Evolutionary conservation across 2,797 vertebrate genomes (phyloP).

Genomic region (Telmatherina bonti): DNA sequence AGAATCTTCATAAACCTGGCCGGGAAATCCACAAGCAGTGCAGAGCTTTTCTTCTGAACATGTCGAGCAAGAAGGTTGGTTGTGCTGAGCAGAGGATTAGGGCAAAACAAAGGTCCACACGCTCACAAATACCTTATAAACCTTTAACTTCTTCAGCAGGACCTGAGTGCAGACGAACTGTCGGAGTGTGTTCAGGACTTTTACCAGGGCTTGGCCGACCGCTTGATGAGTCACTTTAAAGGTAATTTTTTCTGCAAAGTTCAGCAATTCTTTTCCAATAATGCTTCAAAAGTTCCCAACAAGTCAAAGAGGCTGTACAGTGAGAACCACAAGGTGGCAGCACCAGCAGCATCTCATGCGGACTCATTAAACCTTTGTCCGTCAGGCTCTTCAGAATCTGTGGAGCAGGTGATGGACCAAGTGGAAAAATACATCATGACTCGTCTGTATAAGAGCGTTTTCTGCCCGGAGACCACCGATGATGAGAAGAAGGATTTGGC

Average conservation of each 20-base stretch:
- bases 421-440: conserved; percentile 98
- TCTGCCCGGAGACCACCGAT: conserved; percentile 96
- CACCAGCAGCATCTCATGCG: neutral
- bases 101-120: neutral
- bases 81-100: neutral
- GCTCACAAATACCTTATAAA: accelerated
- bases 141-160: conserved; percentile 75
- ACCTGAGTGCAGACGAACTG: conserved; percentile 92
- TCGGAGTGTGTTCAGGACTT: conserved; percentile 96
- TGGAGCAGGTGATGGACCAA: conserved; percentile 96
- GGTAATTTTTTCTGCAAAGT: conserved; percentile 72
- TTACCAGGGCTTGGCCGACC: conserved; percentile 93
- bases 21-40: conserved; percentile 95
- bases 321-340: conserved; percentile 20
- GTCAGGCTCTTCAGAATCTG: conserved; percentile 90
- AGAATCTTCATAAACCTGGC: conserved; percentile 91
- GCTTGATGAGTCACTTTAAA: conserved; percentile 92
- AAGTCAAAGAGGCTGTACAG: neutral
- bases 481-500: conserved; percentile 97
- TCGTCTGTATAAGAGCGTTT: conserved; percentile 95
- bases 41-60: conserved; percentile 88
- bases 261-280: neutral
- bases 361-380: neutral
- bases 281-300: neutral
- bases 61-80: conserved; percentile 92